Conservation (phyloP, 2,113 vertebrate genomes). For the Progne subis region DNA sequence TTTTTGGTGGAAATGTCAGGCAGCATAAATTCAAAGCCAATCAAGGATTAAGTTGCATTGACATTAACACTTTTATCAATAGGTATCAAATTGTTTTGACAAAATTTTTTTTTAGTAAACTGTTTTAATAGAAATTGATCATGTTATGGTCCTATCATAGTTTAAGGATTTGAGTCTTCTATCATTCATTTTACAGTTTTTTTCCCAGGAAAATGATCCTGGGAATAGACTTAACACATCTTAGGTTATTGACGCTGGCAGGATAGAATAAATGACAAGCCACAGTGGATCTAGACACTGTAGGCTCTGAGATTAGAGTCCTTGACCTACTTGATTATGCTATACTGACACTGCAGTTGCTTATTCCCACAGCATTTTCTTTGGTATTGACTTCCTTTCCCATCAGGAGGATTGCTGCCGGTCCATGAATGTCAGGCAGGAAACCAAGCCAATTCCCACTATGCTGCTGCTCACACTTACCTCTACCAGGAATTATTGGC, state of each 20-base stretch:
- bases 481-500: neutral
- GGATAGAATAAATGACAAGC: neutral
- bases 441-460: neutral
- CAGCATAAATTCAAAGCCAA: neutral
- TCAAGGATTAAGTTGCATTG: neutral
- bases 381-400: neutral
- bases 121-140: neutral
- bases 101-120: neutral
- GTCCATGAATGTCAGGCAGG: accelerated
- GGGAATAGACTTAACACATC: neutral
- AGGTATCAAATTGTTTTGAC: neutral
- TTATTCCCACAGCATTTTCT: neutral
- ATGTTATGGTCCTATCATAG: neutral
- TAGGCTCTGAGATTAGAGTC: neutral
- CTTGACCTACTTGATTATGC: neutral
- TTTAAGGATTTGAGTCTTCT: neutral
- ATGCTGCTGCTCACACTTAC: neutral
- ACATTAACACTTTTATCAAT: neutral
- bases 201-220: neutral
- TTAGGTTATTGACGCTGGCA: neutral
- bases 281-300: neutral
- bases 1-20: neutral
- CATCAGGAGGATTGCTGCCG: accelerated
- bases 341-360: neutral
- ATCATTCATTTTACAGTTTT: neutral